Conservation (phyloP, 2,797 vertebrate genomes). For the Oreochromis mossambicus region DNA sequence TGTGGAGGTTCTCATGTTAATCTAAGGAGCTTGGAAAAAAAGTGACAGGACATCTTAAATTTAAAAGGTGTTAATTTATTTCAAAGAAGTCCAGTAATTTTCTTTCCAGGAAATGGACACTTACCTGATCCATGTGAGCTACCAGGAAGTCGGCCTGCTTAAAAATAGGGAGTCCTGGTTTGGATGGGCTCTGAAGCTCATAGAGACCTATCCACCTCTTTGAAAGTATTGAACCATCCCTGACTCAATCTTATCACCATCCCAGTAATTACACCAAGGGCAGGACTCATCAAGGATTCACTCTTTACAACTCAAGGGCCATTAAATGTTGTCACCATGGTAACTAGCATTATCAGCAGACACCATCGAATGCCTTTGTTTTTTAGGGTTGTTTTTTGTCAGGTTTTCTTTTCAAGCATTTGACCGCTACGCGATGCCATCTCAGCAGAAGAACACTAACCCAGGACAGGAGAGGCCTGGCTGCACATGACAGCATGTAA, state of each 20-base stretch:
- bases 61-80: neutral
- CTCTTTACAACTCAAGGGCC: conserved; percentile 3
- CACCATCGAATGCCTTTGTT: conserved; percentile 15
- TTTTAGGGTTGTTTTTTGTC: conserved; percentile 10
- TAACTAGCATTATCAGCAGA: conserved; percentile 48
- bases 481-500: neutral
- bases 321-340: conserved; percentile 44
- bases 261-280: conserved; percentile 1
- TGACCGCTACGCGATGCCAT: conserved; percentile 7
- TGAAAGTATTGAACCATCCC: neutral
- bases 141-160: neutral
- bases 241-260: conserved; percentile 30
- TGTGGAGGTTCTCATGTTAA: neutral
- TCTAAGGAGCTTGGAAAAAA: neutral
- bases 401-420: conserved; percentile 34
- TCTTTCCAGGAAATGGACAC: neutral
- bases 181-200: neutral
- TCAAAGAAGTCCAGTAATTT: neutral
- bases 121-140: neutral
- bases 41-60: neutral
- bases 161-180: neutral
- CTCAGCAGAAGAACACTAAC: neutral
- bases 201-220: neutral
- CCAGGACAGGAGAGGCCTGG: neutral
- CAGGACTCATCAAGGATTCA: conserved; percentile 16